phyloP scores from a whole-genome alignment of 2,888 invertebrate species.

The Teleiodes luculella region DNA sequence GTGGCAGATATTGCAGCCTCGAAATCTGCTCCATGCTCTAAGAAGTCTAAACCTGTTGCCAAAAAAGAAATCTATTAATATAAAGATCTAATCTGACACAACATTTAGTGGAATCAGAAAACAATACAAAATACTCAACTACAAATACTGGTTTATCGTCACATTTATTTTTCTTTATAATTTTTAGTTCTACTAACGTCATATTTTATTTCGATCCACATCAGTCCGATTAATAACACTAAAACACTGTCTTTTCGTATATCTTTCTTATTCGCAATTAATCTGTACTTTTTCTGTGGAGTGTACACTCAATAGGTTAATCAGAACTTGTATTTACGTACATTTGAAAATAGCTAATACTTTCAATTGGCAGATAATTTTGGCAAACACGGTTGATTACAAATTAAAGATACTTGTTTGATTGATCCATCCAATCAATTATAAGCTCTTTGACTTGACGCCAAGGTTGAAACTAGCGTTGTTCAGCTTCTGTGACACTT shows the following conservation, averaged over 20 bases:
- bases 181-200: slow-evolving; percentile 6
- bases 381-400: slow-evolving; percentile 24
- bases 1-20: slow-evolving; percentile 85
- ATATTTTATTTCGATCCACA: slow-evolving; percentile 5
- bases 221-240: background rate
- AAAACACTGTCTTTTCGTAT: no score
- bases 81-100: background rate
- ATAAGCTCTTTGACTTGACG: background rate
- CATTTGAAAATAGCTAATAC: slow-evolving; percentile 12
- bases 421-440: slow-evolving; percentile 1
- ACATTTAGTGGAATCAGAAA: background rate
- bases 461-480: background rate
- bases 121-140: slow-evolving; percentile 32
- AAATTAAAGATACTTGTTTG: slow-evolving; percentile 19
- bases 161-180: background rate
- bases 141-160: slow-evolving; percentile 34
- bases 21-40: slow-evolving; percentile 86
- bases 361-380: slow-evolving; percentile 31
- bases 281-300: background rate
- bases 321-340: background rate
- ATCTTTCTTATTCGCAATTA: no score
- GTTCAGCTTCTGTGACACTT: background rate
- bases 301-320: no score
- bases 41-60: slow-evolving; percentile 83
- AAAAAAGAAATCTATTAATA: slow-evolving; percentile 24